Conservation (phyloP, 2,888 invertebrate genomes). For the Morpho achilles region DNA sequence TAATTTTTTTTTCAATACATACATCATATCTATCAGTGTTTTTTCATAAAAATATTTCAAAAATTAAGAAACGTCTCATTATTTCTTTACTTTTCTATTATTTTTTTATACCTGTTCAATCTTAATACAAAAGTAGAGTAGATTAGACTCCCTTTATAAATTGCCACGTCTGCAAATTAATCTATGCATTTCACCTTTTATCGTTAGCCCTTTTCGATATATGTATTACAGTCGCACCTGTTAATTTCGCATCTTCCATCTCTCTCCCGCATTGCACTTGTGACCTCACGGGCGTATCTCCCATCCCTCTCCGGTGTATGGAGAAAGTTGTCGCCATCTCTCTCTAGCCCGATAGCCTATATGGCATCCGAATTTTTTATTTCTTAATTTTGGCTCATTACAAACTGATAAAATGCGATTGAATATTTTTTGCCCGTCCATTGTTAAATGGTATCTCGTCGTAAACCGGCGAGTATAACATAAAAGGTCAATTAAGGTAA, state of each 20-base stretch:
- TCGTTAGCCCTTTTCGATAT: constrained; percentile 45
- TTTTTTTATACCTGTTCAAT: too few relatives aligned
- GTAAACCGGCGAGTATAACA: not conserved
- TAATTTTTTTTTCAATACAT: too few relatives aligned
- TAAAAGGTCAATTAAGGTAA: not conserved
- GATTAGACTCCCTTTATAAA: not conserved
- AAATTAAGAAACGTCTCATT: too few relatives aligned
- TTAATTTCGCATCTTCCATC: constrained; percentile 9
- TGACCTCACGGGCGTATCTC: constrained; percentile 20
- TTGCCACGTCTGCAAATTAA: constrained; percentile 27
- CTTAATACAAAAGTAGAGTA: not conserved
- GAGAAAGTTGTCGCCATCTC: constrained; percentile 8
- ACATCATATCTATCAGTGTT: too few relatives aligned
- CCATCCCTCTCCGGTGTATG: constrained; percentile 10
- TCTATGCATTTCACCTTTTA: constrained; percentile 49
- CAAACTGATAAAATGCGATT: constrained; percentile 19
- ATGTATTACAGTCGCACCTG: constrained; percentile 32
- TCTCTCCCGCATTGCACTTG: constrained; percentile 24
- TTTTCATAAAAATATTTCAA: too few relatives aligned
- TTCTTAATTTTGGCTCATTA: constrained; percentile 23
- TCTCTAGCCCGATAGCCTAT: constrained; percentile 3
- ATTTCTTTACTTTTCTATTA: too few relatives aligned
- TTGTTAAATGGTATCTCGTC: constrained; percentile 1
- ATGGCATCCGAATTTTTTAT: constrained; percentile 17
- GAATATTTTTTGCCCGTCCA: constrained; percentile 9